Base-by-base conservation (phyloP, 2,797 vertebrate species). In the Sparus aurata region DNA sequence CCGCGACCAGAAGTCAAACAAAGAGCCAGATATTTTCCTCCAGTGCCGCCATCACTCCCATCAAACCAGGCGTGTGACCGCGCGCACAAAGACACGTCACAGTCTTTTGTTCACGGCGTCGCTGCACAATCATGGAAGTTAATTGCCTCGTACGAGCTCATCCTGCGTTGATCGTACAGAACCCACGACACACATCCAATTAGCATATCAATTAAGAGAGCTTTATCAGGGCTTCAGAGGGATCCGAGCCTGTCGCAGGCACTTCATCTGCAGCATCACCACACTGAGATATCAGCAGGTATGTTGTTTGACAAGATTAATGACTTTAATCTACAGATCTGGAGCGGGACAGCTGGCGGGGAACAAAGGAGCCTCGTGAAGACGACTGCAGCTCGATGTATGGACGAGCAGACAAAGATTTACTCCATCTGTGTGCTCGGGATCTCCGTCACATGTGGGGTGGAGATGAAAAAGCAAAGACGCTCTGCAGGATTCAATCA, bases 271-370 rank as follows among this genome's bases (percentile, higher is more conserved):
- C 67, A 43, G 52, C 73, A n/a, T 64, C 46, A 16, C 1, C 15
- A 55, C 64, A 60, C 41, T 55, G 68, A 78, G 73, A 77, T 58
- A 66, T 79, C 62, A 58, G 75, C 49, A 73, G 69, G 63, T 74
- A 54, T 54, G 70, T 61, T 87, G 80, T 84, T 84, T 75, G 83
- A 85, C 67, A 54, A 79, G 79, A 90, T 81, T 65, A 82, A 82
- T 78, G 71, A 50, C 34, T 79, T 55, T 75, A 73, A 77, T 79
- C 74, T 74, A 15, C 53, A 62, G 64, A 80, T 80, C 46, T 59
- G 61, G 62, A 72, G 18, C n/a, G 12, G 27, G 63, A 70, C 75
- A 75, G 71, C 73, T 69, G 83, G 72, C 38, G 3, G 50, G 53
- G 72, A 63, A 81, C 74, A 71, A 81, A 1, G 34, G 73, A 49